Evolutionary conservation across 1,140 invertebrate species (phyloP), one percentile per base, ranked within the genome.

Genomic region (Trichonephila clavata): DNA sequence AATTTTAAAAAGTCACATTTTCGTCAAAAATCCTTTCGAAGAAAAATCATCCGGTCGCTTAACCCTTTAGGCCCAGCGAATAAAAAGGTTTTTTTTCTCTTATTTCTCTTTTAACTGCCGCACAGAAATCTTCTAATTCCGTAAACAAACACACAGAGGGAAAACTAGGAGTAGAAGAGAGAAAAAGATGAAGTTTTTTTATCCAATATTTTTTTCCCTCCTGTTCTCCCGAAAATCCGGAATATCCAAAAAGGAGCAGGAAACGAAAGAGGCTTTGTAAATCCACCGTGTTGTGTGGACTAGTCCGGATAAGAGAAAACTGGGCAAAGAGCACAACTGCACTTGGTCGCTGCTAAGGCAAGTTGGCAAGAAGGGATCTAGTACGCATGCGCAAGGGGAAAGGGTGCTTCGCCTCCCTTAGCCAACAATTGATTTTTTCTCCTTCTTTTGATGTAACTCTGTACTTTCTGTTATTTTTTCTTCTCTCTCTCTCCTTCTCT

Each of bases 361-460:
- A 93, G 92, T 93, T 93, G 92, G 92, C 50, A 92, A 92, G 61
- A 92, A 80, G 59, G 59, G 90, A 7, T 27, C 68, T 4, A 1
- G 14, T 80, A 65, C 92, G 92, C 92, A 93, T 93, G 92, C 84
- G 83, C 21, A 18, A 7, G 60, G 68, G 39, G 84, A 59, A 83
- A 32, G 80, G 59, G 57, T 32, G 27, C 10, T 32, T 61, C 27
- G 63, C 71, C 81, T 77, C 68, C 65, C 86, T 87, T 81, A 86
- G 84, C 92, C 84, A 93, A 93, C 92, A 93, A 93, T 93, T 93
- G 92, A 93, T 93, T 93, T 93, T 93, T 81, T 65, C 91, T 92
- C 60, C 83, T 92, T 86, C 90, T 93, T 93, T 93, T 93, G 92
- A 87, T 93, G 84, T 93, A 93, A 93, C 92, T 93, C 81, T 21